Conservation (phyloP, 2,113 vertebrate species). For the Emberiza fucata region DNA sequence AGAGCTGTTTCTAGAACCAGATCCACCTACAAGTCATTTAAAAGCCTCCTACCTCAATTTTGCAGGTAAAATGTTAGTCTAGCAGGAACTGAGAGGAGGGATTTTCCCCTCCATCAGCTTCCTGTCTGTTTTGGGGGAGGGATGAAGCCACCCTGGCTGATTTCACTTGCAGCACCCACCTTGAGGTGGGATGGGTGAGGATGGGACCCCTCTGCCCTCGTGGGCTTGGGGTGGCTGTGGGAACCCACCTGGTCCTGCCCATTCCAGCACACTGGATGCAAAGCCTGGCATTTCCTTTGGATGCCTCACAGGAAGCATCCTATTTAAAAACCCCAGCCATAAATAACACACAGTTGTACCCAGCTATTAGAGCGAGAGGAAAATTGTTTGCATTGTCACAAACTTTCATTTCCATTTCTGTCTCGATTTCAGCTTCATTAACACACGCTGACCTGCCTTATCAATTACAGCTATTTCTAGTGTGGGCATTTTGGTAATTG, state of each 20-base stretch:
- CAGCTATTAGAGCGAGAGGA: background rate
- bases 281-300: background rate
- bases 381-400: background rate
- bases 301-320: background rate
- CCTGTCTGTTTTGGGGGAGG: background rate
- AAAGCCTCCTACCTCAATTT: slow-evolving; percentile 19
- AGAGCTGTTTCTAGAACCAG: slow-evolving; percentile 39
- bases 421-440: background rate
- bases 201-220: rapidly evolving
- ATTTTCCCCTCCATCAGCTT: background rate
- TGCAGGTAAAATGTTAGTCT: slow-evolving; percentile 41
- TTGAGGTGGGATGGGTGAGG: background rate
- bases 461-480: background rate
- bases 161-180: background rate
- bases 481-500: background rate
- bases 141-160: background rate
- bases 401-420: background rate
- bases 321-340: background rate
- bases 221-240: background rate
- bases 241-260: background rate
- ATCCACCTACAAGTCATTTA: slow-evolving; percentile 49
- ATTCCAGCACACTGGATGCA: background rate
- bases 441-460: background rate
- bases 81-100: background rate
- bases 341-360: background rate